Percentiles rank a stretch among this genome's conserved stretches.
phyloP scores from a whole-genome alignment of 2,888 invertebrate species.

The Pseudococcus longispinus region DNA sequence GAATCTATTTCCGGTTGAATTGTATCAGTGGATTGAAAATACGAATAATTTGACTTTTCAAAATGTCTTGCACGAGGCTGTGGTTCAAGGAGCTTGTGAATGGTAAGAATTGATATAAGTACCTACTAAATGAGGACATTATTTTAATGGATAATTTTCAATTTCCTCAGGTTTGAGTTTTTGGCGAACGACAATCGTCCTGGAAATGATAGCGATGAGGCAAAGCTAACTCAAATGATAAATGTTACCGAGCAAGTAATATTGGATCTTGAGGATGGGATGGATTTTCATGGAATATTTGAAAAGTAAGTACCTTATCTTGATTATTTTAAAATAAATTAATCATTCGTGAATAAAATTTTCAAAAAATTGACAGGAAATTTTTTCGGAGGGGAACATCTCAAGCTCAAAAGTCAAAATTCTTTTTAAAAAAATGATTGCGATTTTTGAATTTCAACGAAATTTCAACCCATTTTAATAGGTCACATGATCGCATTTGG shows the following conservation, averaged over 20 bases:
- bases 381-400: too few relatives aligned
- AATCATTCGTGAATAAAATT: too few relatives aligned
- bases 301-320: constrained; percentile 74
- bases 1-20: constrained; percentile 73
- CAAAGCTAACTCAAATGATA: constrained; percentile 77
- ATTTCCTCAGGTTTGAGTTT: constrained; percentile 68
- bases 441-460: too few relatives aligned
- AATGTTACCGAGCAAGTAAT: constrained; percentile 82
- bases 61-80: constrained; percentile 73
- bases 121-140: too few relatives aligned
- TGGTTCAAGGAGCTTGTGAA: constrained; percentile 77
- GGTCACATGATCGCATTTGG: too few relatives aligned
- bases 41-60: constrained; percentile 68
- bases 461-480: too few relatives aligned
- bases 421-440: too few relatives aligned
- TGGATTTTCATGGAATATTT: constrained; percentile 82
- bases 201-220: constrained; percentile 72
- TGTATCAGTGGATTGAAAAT: constrained; percentile 71
- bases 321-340: too few relatives aligned
- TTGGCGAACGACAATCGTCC: constrained; percentile 74
- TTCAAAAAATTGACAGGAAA: too few relatives aligned
- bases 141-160: not conserved
- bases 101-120: constrained; percentile 66
- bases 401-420: too few relatives aligned
- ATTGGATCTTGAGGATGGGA: constrained; percentile 79